Base-by-base conservation (phyloP, 2,797 vertebrate species). In the Amphiprion clarkii region DNA sequence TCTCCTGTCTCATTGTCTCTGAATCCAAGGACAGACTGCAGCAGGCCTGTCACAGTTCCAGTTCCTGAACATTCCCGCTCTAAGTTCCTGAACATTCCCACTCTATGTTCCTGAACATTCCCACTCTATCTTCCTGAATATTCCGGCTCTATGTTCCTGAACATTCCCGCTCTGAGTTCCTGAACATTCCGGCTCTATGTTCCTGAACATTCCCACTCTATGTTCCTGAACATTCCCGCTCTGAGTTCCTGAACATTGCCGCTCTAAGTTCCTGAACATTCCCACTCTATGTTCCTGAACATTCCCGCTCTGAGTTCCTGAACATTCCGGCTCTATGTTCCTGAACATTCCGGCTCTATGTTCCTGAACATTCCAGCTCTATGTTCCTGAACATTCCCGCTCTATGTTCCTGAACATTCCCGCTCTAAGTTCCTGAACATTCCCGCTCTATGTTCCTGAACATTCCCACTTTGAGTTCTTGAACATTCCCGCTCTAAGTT, bases 21-120 rank as follows among this genome's bases (percentile, higher is more conserved):
- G 57, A 64, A 73, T 72, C 62, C 83, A 91, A 91, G 87, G 89
- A 86, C 89, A 82, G 66, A 81, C 69, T 54, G 62, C 76, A 63
- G 67, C 72, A 55, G 44, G 60, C 76, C 48, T 80, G 86, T 89
- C 85, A 89, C 88, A 86, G 80, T 78, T n/a, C n/a, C n/a, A n/a
- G 23, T 23, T 23, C 23, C 23, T 23, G 23, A 23, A 23, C 23
- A 23, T 23, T 23, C 23, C 23, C 23, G 23, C 23, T 23, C 23
- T n/a, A n/a, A n/a, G 23, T 23, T 23, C 23, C 23, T 23, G 23
- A 23, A 23, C 23, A 23, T 23, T 23, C 23, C 23, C 23, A 2
- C 23, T 23, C 23, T 23, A 2, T 23, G 23, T 23, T 23, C 23
- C 23, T 23, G 2, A 23, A 23, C 23, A 23, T 23, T 23, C 23